These are phyloP conservation scores for Conistra vaccinii DNA, from an alignment of 2,888 invertebrate genomes.

Conservation along the genomic window DNA sequence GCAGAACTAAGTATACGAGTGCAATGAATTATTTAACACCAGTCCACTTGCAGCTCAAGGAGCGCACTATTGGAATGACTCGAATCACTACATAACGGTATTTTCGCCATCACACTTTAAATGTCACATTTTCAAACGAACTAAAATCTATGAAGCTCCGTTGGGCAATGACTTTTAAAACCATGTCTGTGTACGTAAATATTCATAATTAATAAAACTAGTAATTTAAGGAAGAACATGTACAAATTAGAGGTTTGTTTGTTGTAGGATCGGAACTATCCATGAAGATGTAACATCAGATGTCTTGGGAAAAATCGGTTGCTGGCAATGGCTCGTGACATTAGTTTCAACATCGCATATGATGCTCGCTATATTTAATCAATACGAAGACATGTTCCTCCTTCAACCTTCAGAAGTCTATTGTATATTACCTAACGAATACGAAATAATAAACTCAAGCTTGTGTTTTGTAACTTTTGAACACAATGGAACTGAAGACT, in stretches of 20 bases:
- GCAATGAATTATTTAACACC: constrained; percentile 57
- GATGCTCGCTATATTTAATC: constrained; percentile 79
- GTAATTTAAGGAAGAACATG: neutral
- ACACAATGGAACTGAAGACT: constrained; percentile 72
- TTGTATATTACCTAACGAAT: constrained; percentile 74
- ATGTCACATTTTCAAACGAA: constrained; percentile 44
- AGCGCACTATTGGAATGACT: constrained; percentile 31
- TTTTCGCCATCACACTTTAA: constrained; percentile 8
- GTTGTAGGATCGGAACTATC: constrained; percentile 84
- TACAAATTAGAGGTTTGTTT: constrained; percentile 16
- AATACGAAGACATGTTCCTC: constrained; percentile 82
- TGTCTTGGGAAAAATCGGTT: constrained; percentile 83
- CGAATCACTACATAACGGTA: constrained; percentile 29
- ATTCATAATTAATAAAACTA: constrained; percentile 21
- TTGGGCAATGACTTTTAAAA: constrained; percentile 48
- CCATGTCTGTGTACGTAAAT: constrained; percentile 73
- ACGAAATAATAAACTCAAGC: constrained; percentile 73
- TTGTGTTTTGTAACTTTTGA: constrained; percentile 74
- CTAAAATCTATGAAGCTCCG: constrained; percentile 61
- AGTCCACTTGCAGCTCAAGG: constrained; percentile 25
- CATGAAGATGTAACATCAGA: constrained; percentile 87
- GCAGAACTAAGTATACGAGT: constrained; percentile 22
- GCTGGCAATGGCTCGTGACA: constrained; percentile 86
- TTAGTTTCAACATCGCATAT: constrained; percentile 76
- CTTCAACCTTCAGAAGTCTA: constrained; percentile 73